phyloP scores from a whole-genome alignment of 2,797 vertebrate genomes.

The Sebastes hubbsi region DNA sequence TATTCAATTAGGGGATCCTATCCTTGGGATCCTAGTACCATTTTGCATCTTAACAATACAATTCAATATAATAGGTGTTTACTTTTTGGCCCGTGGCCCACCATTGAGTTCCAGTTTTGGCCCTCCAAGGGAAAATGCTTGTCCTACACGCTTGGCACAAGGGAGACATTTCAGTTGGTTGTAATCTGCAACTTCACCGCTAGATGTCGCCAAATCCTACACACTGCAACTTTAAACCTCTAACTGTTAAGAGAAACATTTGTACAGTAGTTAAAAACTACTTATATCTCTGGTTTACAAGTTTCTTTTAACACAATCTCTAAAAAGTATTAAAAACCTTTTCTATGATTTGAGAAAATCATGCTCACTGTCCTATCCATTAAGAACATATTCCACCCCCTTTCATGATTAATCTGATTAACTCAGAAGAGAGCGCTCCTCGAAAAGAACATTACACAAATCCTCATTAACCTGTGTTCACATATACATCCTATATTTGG shows the following conservation, averaged over 20 bases:
- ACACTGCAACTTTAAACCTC: not conserved
- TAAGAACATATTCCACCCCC: not conserved
- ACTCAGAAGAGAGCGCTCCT: not conserved
- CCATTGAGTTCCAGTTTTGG: no score
- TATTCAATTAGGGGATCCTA: no score
- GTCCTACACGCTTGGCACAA: no score
- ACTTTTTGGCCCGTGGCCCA: no score
- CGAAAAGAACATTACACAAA: conserved; percentile 18
- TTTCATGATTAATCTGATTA: not conserved
- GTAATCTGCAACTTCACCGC: no score
- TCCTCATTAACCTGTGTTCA: conserved; percentile 14
- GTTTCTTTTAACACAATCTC: not conserved
- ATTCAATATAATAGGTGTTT: no score
- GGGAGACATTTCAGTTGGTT: no score
- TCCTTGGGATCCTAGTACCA: no score
- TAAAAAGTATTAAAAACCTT: not conserved
- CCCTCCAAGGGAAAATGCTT: no score
- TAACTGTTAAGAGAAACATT: not conserved
- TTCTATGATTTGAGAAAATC: not conserved
- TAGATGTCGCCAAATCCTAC: no score
- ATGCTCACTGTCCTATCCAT: not conserved
- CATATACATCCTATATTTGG: no score
- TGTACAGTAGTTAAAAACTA: not conserved
- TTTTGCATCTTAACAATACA: no score
- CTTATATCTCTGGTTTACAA: not conserved